Percentiles rank a stretch among this genome's conserved stretches.
phyloP scores from a whole-genome alignment of 2,888 invertebrate species.

The Diploptera punctata region DNA sequence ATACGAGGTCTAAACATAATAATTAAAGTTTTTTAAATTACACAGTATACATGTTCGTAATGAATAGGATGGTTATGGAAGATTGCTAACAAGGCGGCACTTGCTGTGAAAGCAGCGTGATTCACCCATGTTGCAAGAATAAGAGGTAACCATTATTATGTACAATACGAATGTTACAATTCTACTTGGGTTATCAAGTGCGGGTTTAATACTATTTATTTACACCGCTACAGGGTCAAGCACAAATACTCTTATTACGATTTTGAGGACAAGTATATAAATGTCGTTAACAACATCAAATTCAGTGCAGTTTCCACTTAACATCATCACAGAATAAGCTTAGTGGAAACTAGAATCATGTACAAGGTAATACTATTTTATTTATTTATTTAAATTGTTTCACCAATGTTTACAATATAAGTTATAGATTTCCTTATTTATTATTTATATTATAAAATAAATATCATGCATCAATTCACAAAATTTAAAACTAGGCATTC shows the following conservation, averaged over 20 bases:
- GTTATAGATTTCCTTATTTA: too few relatives aligned
- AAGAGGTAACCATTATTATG: background rate
- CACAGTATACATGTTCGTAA: background rate
- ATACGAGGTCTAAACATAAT: background rate
- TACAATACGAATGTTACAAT: background rate
- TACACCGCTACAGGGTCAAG: background rate
- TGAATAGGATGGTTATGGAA: background rate
- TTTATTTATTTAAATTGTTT: too few relatives aligned
- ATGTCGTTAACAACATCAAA: background rate
- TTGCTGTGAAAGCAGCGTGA: background rate
- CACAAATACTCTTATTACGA: background rate
- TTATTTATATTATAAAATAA: too few relatives aligned
- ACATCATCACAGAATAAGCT: too few relatives aligned
- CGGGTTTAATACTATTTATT: background rate
- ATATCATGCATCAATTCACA: too few relatives aligned
- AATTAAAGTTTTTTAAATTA: background rate
- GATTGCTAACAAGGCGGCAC: background rate
- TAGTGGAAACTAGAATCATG: too few relatives aligned
- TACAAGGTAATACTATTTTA: too few relatives aligned
- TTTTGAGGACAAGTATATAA: constrained; percentile 1
- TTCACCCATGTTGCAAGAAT: background rate
- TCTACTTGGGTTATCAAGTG: background rate
- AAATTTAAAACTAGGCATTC: too few relatives aligned
- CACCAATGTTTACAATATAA: too few relatives aligned
- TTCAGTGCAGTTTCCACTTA: background rate